Evolutionary conservation across 2,888 invertebrate species (phyloP).

Genomic region (Iselma pallidipennis): DNA sequence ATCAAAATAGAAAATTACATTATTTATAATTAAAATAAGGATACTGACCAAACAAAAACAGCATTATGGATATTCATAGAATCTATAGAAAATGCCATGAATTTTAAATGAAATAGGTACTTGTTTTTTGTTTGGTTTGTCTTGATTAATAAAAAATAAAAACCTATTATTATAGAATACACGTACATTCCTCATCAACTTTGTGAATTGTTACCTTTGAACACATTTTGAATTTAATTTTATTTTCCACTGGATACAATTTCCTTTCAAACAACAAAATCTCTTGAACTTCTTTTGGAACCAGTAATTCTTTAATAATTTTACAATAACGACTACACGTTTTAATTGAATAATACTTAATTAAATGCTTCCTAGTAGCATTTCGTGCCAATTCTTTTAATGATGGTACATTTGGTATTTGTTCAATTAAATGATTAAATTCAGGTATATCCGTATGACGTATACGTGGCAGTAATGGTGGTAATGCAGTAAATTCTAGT

Average conservation of each 20-base stretch:
- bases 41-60: no score
- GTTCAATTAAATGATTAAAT: background rate
- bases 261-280: background rate
- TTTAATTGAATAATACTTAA: background rate
- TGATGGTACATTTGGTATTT: background rate
- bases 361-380: background rate
- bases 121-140: no score
- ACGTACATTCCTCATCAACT: no score
- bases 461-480: background rate
- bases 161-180: background rate
- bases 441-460: background rate
- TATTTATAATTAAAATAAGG: no score
- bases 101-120: no score
- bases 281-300: background rate
- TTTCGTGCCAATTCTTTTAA: background rate
- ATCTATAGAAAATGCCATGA: no score
- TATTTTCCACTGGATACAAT: background rate
- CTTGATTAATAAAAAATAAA: no score
- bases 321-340: background rate
- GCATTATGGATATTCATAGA: no score
- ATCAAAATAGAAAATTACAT: no score
- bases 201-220: no score
- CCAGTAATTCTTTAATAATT: background rate
- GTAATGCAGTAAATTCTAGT: background rate
- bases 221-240: background rate